Evolutionary conservation across 2,797 vertebrate genomes (phyloP), one percentile per base, ranked within the genome.

Genomic region (Arctocebus calabarensis): DNA sequence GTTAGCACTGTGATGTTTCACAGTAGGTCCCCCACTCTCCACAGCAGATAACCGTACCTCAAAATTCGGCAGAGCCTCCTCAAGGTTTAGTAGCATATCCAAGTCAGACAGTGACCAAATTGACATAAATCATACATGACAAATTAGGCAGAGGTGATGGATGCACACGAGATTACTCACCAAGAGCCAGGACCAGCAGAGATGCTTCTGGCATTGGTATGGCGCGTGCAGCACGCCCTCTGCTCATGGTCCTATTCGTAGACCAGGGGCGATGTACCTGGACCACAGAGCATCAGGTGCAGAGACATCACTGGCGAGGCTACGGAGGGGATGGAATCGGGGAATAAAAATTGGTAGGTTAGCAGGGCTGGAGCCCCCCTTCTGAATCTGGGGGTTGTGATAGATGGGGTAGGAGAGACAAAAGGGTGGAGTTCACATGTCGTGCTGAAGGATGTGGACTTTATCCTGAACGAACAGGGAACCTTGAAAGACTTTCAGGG

Each of bases 271-370:
- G 0, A 3, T 13, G n/a, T 19, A 1, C 19, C 1, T 10, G 55
- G 57, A 40, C 0, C 0, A 19, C 57, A 37, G 10, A 22, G 17
- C n/a, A 0, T 62, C 8, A 0, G 13, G 10, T 10, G 3, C 8
- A 45, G 25, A 79, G n/a, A 73, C 68, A 34, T 2, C 20, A 19
- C 11, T 32, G 74, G 14, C 16, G 73, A 78, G 73, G 34, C 29
- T 14, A 4, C 52, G 37, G 14, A 52, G 37, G 8, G 71, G 17
- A 4, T 57, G 61, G 66, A 34, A 32, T 68, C 13, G 3, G 22
- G 27, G 34, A 34, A 7, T 48, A 19, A 52, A 62, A n/a, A 48
- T 59, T 1, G 13, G 37, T 40, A 23, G 20, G 23, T 79, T 6
- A 16, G 34, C 57, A 17, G 40, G 22, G 22, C 61, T n/a, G 71